These are phyloP conservation scores for Tachina lurida DNA, from an alignment of 2,888 invertebrate species.

Conservation along the genomic window DNA sequence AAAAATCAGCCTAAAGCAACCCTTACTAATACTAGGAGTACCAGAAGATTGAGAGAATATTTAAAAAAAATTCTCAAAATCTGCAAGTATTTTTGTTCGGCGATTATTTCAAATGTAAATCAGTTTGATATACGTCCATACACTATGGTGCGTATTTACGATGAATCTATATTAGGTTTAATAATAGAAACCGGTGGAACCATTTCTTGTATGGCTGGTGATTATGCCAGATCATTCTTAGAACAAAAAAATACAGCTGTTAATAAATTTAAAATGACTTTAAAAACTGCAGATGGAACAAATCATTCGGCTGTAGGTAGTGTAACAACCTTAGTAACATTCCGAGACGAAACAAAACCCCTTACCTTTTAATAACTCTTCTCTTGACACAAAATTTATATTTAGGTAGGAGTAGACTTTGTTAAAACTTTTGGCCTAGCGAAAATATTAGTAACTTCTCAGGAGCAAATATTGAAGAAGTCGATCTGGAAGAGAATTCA, in stretches of 20 bases:
- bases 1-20: no score
- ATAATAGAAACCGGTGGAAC: conserved; percentile 17
- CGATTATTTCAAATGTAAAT: not conserved
- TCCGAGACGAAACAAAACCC: no score
- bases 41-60: not conserved
- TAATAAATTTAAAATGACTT: not conserved
- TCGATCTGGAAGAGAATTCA: no score
- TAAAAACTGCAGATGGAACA: conserved; percentile 17
- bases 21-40: no score
- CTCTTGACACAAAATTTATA: conserved; percentile 26
- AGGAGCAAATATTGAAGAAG: no score
- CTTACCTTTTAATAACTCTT: not conserved
- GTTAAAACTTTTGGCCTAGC: not conserved
- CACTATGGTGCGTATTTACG: not conserved
- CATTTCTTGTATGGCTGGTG: not conserved
- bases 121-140: not conserved
- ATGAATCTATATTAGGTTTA: not conserved
- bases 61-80: not conserved
- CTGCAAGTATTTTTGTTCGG: not conserved
- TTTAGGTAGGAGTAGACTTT: conserved; percentile 34
- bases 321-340: conserved; percentile 1
- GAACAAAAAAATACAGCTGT: not conserved
- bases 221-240: not conserved
- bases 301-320: conserved; percentile 3
- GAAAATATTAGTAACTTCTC: not conserved